Evolutionary conservation across 2,797 vertebrate genomes (phyloP), one percentile per base, ranked within the genome.

Genomic region (Aselliscus stoliczkanus): DNA sequence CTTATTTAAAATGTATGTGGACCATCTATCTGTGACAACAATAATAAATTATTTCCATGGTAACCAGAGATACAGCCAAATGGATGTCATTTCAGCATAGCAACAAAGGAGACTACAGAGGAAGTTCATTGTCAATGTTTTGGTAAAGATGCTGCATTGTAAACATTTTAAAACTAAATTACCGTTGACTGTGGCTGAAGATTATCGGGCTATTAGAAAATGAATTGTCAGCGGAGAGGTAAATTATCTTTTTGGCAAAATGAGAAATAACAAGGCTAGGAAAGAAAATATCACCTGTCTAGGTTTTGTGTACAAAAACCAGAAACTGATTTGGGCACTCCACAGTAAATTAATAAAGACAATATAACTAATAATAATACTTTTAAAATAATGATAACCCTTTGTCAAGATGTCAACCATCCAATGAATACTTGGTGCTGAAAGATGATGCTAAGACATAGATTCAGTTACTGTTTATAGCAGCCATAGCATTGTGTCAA

Each of bases 31-130:
- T 82, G 97, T 98, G 93, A 96, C 65, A 98, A 83, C 13, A 97
- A 77, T 97, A 97, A 97, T 97, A 98, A 98, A 98, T 86, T 93
- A 98, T 98, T 98, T 97, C 96, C 91, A 97, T 98, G 97, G 97
- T 97, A 98, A 98, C 97, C 93, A 56, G 82, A 34, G 80, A 72
- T 60, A 76, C 92, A 94, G 92, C 39, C 67, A 47, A 80, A 52
- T 56, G 86, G 80, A 87, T 72, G 82, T 96, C 73, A 93, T 95
- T 58, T 97, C 91, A 85, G 17, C 56, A 90, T 39, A 96, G 69
- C 31, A 96, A 96, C 70, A 77, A 95, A 97, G 80, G 87, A 88
- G 88, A 80, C 82, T 90, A 21, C 20, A 39, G 77, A 95, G 85
- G 87, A 95, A 97, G 85, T 73, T 79, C 65, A 64, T 96, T 96